These are phyloP conservation scores for Ceyx melanurus DNA, from an alignment of 2,113 vertebrate species.

Conservation along the genomic window DNA sequence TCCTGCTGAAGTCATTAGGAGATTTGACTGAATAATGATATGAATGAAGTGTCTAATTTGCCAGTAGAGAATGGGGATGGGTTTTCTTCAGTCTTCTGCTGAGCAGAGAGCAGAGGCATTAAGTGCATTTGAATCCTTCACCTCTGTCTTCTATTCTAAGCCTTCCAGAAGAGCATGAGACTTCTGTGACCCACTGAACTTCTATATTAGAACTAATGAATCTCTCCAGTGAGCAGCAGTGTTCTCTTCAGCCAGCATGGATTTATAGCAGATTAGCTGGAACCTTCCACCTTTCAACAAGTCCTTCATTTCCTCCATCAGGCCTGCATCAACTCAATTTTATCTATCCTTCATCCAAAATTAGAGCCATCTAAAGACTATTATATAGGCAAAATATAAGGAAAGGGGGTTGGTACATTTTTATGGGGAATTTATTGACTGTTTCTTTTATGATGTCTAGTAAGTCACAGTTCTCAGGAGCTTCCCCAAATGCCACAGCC, in stretches of 20 bases:
- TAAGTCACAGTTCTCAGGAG: background rate
- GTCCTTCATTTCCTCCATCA: background rate
- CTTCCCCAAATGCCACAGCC: background rate
- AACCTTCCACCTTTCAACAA: background rate
- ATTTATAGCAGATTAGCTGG: background rate
- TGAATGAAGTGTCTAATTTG: background rate
- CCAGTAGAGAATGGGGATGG: background rate
- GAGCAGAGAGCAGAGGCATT: background rate
- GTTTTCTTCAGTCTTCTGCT: background rate
- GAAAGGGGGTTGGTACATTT: background rate
- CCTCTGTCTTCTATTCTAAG: slow-evolving; percentile 22
- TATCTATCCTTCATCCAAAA: background rate
- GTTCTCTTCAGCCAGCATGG: background rate
- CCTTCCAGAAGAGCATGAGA: slow-evolving; percentile 11
- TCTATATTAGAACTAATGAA: slow-evolving; percentile 42
- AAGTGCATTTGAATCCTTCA: slow-evolving; percentile 18
- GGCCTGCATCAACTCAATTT: background rate
- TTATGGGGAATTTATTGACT: background rate
- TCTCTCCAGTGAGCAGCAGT: background rate
- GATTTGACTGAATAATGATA: background rate
- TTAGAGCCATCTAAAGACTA: background rate
- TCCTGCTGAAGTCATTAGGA: background rate
- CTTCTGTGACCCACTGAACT: slow-evolving; percentile 52
- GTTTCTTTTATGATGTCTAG: background rate
- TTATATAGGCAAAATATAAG: background rate